Evolutionary conservation across 2,113 vertebrate genomes (phyloP).

Genomic region (Indicator indicator): DNA sequence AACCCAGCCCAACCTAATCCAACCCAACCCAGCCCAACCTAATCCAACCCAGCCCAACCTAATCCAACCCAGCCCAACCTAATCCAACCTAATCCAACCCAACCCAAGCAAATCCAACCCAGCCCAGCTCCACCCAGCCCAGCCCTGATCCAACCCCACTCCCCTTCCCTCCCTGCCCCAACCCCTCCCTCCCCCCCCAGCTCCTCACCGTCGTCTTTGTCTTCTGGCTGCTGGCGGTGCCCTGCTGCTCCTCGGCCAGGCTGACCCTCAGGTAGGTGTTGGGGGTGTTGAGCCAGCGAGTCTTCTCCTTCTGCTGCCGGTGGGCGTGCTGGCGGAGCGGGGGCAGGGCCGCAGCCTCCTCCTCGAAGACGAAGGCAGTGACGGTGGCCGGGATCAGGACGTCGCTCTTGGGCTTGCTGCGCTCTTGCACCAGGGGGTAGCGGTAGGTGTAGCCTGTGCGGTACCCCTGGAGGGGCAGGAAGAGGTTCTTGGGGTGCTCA

Average conservation of each 20-base stretch:
- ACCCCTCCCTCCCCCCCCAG: fast-evolving
- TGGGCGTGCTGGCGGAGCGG: constrained; percentile 87
- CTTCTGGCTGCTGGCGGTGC: constrained; percentile 75
- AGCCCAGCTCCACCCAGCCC: too few species aligned
- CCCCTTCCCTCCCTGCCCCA: background rate
- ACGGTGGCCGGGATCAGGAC: constrained; percentile 94
- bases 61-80: too few species aligned
- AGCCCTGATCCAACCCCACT: background rate
- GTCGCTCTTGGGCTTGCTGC: constrained; percentile 88
- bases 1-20: too few species aligned
- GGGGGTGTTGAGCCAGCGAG: constrained; percentile 96
- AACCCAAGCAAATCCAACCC: too few species aligned
- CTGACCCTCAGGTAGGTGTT: constrained; percentile 93
- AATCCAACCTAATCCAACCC: too few species aligned
- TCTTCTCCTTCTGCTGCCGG: constrained; percentile 96
- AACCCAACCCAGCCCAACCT: too few species aligned
- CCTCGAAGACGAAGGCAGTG: constrained; percentile 89
- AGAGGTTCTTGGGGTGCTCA: too few species aligned
- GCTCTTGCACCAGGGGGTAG: constrained; percentile 92
- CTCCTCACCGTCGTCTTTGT: constrained; percentile 85
- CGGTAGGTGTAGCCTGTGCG: constrained; percentile 95
- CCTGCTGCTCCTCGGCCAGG: constrained; percentile 81
- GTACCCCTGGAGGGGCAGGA: constrained; percentile 82
- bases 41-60: fast-evolving
- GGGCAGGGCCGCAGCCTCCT: constrained; percentile 75